phyloP scores from a whole-genome alignment of 2,113 vertebrate genomes.

The Callionymus lyra region DNA sequence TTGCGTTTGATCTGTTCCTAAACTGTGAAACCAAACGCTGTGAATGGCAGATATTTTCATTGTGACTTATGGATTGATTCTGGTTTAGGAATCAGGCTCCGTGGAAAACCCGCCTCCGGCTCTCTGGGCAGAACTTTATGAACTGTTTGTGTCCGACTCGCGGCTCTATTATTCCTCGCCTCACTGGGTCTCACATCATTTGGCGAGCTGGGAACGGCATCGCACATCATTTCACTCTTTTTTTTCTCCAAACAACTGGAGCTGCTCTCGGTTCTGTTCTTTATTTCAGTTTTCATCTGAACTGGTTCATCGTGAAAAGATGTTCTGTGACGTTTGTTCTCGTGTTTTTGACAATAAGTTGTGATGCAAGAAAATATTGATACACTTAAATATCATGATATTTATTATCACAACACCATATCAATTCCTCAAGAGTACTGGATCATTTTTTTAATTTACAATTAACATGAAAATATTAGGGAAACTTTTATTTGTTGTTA shows the following conservation, averaged over 20 bases:
- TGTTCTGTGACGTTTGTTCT: too few relatives aligned
- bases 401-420: too few relatives aligned
- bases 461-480: too few relatives aligned
- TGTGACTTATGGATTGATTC: constrained; percentile 9
- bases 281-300: background rate
- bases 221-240: constrained; percentile 52
- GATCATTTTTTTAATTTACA: too few relatives aligned
- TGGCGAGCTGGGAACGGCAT: constrained; percentile 28
- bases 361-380: too few relatives aligned
- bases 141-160: constrained; percentile 28
- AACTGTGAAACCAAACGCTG: constrained; percentile 29
- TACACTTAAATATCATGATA: too few relatives aligned
- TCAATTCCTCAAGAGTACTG: too few relatives aligned
- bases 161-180: constrained; percentile 24
- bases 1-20: constrained; percentile 25
- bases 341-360: too few relatives aligned
- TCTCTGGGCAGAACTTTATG: constrained; percentile 27
- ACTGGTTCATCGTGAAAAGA: too few relatives aligned
- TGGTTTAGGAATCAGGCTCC: constrained; percentile 21
- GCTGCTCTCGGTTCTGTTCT: background rate
- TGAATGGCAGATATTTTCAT: constrained; percentile 10
- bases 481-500: too few relatives aligned
- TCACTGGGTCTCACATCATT: constrained; percentile 45
- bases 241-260: background rate
- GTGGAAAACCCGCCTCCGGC: constrained; percentile 14